Evolutionary conservation across 2,113 vertebrate species (phyloP).

Genomic region (Barbus barbus): DNA sequence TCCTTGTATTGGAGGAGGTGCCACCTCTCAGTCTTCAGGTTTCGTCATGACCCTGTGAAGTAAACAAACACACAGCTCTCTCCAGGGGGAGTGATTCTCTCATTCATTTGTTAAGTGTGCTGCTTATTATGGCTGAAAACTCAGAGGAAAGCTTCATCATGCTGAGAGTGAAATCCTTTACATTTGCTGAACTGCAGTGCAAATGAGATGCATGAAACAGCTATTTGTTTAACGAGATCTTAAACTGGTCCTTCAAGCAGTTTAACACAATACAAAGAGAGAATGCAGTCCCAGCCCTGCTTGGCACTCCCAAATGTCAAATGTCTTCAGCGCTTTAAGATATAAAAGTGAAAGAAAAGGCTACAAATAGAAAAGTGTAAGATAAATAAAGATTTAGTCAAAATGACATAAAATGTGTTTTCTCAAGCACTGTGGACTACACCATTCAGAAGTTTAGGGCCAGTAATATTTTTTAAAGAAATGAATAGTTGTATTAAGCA

Average conservation of each 20-base stretch:
- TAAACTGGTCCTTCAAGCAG: constrained; percentile 36
- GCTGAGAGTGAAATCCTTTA: constrained; percentile 12
- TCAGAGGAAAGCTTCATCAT: constrained; percentile 1
- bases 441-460: background rate
- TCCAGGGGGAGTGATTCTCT: background rate
- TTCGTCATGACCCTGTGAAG: constrained; percentile 4
- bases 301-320: constrained; percentile 10
- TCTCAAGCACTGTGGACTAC: background rate
- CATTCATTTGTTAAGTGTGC: constrained; percentile 11
- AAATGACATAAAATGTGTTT: background rate
- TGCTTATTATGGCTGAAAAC: background rate
- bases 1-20: constrained; percentile 2
- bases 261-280: background rate
- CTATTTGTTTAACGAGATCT: constrained; percentile 15
- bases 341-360: background rate
- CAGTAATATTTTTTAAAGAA: background rate
- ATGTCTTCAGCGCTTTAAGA: background rate
- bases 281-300: background rate
- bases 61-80: background rate
- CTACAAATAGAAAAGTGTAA: background rate
- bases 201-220: background rate
- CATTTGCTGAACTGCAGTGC: background rate
- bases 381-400: background rate
- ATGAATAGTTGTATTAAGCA: background rate
- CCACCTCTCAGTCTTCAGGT: background rate